Base-by-base conservation (phyloP, 1,140 invertebrate genomes). In the Pseudomyrmex flavicornis region DNA sequence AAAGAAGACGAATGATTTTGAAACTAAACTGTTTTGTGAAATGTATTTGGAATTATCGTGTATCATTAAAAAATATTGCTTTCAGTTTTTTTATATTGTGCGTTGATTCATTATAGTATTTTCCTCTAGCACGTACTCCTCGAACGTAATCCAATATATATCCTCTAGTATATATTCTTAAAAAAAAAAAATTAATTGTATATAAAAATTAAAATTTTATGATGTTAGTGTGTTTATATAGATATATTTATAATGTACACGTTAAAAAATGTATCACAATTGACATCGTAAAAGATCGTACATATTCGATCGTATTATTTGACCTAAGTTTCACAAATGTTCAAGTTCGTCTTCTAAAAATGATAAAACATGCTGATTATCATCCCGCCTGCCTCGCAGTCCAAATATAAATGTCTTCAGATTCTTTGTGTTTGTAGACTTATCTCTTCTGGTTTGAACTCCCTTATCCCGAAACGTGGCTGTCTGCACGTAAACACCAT, bases 361-460 rank as follows among this genome's bases (percentile, higher is more conserved):
- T 0, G 90, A 88, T 46, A 90, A 3, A 44, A 88, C 85, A 20
- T 92, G 85, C 48, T 88, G 90, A 74, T 61, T 63, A 52, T 89
- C 73, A 44, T 88, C 83, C 22, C 73, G 83, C 63, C 94, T 94
- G 0, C 95, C 95, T 22, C 95, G 91, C 22, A 96, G 89, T 10
- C 95, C 95, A 91, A 94, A 95, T n/a, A 96, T 90, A 79, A 94
- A 96, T 44, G 90, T 93, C 2, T 94, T 88, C 5, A 93, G 90
- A 13, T 90, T 93, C 22, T 93, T 93, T 0, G 95, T 95, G 82
- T 95, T 96, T 0, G 95, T 93, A 8, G 93, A 94, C 26, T 87
- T 90, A 46, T 96, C 95, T 83, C 90, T 93, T 66, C 91, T 94
- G 0, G 96, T 96, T 92, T 96, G 96, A 2, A 93, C 85, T 52